Percentiles rank a stretch among this genome's conserved stretches.
These are phyloP conservation scores for Troilus luridus DNA, from an alignment of 2,888 invertebrate genomes.

Conservation along the genomic window DNA sequence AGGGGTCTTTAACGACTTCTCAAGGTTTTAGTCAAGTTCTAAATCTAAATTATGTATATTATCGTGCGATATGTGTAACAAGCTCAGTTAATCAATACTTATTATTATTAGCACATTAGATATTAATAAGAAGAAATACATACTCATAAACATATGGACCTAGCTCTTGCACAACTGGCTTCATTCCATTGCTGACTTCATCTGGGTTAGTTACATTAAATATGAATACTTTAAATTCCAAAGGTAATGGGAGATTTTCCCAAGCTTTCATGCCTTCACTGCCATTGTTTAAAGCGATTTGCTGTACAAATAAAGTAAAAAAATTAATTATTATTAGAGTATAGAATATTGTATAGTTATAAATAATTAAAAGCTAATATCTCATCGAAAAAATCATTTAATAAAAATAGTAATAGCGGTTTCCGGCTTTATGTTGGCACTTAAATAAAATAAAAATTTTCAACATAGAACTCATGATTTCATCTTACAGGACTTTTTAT, in stretches of 20 bases:
- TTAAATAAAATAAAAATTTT: too few relatives aligned
- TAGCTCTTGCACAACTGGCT: constrained; percentile 61
- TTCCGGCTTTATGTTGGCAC: too few relatives aligned
- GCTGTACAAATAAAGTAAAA: constrained; percentile 51
- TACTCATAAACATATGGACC: constrained; percentile 64
- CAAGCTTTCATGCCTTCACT: constrained; percentile 59
- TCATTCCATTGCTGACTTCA: constrained; percentile 59
- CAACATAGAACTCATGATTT: too few relatives aligned
- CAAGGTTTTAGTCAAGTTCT: too few relatives aligned
- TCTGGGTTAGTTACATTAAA: constrained; percentile 64
- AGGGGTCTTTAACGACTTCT: too few relatives aligned
- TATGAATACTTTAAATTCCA: constrained; percentile 63
- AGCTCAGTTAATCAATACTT: too few relatives aligned
- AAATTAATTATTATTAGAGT: not conserved
- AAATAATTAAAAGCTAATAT: too few relatives aligned
- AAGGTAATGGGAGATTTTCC: constrained; percentile 60
- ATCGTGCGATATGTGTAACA: too few relatives aligned
- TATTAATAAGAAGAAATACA: not conserved
- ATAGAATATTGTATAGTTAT: not conserved
- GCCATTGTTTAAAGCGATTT: constrained; percentile 57
- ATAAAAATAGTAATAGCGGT: too few relatives aligned
- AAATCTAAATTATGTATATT: too few relatives aligned
- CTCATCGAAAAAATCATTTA: too few relatives aligned
- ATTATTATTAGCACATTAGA: not conserved
- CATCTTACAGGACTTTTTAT: too few relatives aligned